phyloP scores from a whole-genome alignment of 1,140 invertebrate genomes.

The Anoplophora glabripennis region DNA sequence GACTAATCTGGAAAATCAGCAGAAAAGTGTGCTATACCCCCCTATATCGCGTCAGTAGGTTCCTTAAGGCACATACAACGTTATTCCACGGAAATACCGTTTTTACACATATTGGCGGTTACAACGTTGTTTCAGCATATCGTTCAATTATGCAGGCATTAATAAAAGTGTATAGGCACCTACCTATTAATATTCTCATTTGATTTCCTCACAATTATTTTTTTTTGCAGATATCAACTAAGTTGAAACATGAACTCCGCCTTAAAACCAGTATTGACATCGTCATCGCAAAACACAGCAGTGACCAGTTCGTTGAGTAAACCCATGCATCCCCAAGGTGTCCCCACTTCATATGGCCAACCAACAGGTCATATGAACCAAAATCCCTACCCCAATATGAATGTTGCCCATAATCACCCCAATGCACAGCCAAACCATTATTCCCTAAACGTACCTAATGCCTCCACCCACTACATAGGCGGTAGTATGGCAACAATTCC shows the following conservation, averaged over 20 bases:
- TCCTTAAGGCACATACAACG: too few species aligned
- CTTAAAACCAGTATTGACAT: constrained; percentile 54
- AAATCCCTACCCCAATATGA: constrained; percentile 34
- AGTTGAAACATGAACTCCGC: constrained; percentile 57
- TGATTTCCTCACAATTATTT: too few species aligned
- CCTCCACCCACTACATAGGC: constrained; percentile 11
- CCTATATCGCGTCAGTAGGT: too few species aligned
- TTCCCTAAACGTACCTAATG: constrained; percentile 31
- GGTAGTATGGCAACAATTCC: constrained; percentile 28
- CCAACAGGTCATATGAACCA: constrained; percentile 33
- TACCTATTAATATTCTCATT: too few species aligned
- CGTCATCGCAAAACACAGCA: constrained; percentile 49
- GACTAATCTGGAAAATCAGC: too few species aligned
- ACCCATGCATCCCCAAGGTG: constrained; percentile 33
- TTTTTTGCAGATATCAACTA: too few species aligned
- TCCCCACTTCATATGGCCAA: constrained; percentile 30
- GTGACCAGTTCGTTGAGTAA: constrained; percentile 28
- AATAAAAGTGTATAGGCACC: too few species aligned
- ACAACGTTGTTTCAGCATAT: too few species aligned
- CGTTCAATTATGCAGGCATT: too few species aligned
- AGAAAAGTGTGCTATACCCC: too few species aligned
- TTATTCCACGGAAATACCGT: too few species aligned
- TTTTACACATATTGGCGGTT: too few species aligned
- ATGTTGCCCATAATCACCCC: constrained; percentile 23
- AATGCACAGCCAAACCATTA: constrained; percentile 33